Base-by-base conservation (phyloP, 1,140 invertebrate species). In the Drosophila ohnishii region DNA sequence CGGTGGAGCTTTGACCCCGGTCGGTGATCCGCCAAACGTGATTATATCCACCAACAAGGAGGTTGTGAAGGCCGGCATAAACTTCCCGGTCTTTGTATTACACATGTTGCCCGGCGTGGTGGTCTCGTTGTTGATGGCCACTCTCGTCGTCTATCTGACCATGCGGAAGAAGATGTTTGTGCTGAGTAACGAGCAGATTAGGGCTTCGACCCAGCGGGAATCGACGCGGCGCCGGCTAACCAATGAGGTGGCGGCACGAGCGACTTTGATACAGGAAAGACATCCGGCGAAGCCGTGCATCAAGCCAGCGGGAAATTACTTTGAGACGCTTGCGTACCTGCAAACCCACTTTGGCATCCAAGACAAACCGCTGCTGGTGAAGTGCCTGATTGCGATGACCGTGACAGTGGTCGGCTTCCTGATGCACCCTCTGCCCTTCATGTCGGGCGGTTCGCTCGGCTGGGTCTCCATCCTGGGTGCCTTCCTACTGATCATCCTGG, bases 11-110 rank as follows among this genome's bases (percentile, higher is more conserved):
- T 93, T 96, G 14, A 97, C 97, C 0, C 96, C 96, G 0, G 95
- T 97, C 8, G 97, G 97, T 0, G 97, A 97, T 91, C 97, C 97
- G 2, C 96, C 97, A 0, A 97, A 97, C 91, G 96, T 97, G 14
- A 97, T 97, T 60, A 97, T 97, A 47, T 95, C 96, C 1, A 95
- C 95, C 0, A 95, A 96, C 90, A 79, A 90, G 8, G 93, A 93
- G 48, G 93, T 45, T 6, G 3, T 4, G 3, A 25, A 8, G 11
- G 5, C 5, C 19, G 44, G 44, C 1, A 14, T 97, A 10, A 94
- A 94, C 66, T 98, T 98, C 91, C 92, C 94, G 4, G 93, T 90
- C 0, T 98, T 97, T 90, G 95, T 94, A 0, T 34, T 95, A 0
- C 96, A 97, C 90, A 96, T 97, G 95, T 92, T 94, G 1, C 90